Conservation (phyloP, 23 tunicate species). For the Halocynthia aurantium region DNA sequence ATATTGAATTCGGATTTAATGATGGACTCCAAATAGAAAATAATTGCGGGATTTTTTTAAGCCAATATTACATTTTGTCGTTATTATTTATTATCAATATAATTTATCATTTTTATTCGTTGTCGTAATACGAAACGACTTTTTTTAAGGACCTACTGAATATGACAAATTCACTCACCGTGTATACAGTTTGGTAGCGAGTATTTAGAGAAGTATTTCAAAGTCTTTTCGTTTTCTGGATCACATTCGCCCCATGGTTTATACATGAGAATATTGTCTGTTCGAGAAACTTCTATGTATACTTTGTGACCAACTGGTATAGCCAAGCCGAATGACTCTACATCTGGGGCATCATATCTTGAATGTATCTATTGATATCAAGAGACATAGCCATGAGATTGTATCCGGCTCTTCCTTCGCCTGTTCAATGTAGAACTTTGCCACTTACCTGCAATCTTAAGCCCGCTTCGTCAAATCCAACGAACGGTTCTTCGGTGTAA, state of each 20-base stretch:
- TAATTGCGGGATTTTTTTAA: too few species aligned
- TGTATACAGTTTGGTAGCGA: constrained; percentile 23
- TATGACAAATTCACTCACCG: constrained; percentile 1
- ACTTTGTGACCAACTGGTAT: constrained; percentile 46
- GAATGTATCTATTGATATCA: constrained; percentile 24
- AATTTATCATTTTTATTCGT: too few species aligned
- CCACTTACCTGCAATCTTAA: constrained; percentile 26
- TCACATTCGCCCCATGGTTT: constrained; percentile 52
- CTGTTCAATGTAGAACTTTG: too few species aligned
- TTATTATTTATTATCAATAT: too few species aligned
- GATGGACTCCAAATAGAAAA: too few species aligned
- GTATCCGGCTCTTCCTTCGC: background rate
- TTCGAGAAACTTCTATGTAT: constrained; percentile 19
- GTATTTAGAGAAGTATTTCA: constrained; percentile 32
- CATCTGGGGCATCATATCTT: constrained; percentile 34
- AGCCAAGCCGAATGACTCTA: constrained; percentile 30
- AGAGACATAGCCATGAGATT: background rate
- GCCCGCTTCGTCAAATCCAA: constrained; percentile 27
- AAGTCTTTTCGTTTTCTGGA: constrained; percentile 19
- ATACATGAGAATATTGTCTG: constrained; percentile 22
- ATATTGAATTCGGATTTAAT: too few species aligned
- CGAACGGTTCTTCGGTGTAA: constrained; percentile 33
- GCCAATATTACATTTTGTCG: too few species aligned
- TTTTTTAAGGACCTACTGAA: too few species aligned
- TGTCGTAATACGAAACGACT: too few species aligned